Evolutionary conservation across 2,113 vertebrate species (phyloP), one percentile per base, ranked within the genome.

Genomic region (Mungos mungo): DNA sequence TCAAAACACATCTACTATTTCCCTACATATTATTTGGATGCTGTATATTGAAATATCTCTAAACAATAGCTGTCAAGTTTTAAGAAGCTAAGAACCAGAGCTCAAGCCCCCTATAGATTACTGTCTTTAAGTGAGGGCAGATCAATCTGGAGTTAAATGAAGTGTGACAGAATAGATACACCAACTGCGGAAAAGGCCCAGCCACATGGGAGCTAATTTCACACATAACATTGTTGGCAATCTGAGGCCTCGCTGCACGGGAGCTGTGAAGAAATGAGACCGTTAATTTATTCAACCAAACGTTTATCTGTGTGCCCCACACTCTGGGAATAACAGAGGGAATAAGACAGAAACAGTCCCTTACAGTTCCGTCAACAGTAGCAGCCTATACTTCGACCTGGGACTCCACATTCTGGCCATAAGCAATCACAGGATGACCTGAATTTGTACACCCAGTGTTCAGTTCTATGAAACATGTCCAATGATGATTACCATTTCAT

Each of bases 121-220:
- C 54, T 29, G 0, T 52, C 91, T 57, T 93, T 63, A 14, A 8
- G 19, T 41, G 57, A 90, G 74, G 74, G 76, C 35, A 68, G 33
- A 95, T 76, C 79, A 74, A 68, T 89, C 76, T n/a, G 18, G 35
- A 82, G 68, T 66, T 92, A 83, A 91, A 88, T 0, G 10, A 93
- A 92, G 69, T 23, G 31, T 68, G 85, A 47, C 79, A 7, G 29
- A 74, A 85, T 35, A 81, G 71, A 93, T 71, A 41, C 0, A 0
- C 54, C 77, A 72, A 41, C 33, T 12, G 21, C n/a, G 63, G 35
- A 80, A 65, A 15, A 94, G 33, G 65, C 31, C 68, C 72, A 38
- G 54, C 79, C 93, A 50, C 93, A 10, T 6, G 77, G 79, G 74
- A 89, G 45, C 52, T 60, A 68, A 95, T 92, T 96, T 95, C 88